phyloP scores from a whole-genome alignment of 92 coral and sea anemone genomes.

The Isaurus tuberculatus region DNA sequence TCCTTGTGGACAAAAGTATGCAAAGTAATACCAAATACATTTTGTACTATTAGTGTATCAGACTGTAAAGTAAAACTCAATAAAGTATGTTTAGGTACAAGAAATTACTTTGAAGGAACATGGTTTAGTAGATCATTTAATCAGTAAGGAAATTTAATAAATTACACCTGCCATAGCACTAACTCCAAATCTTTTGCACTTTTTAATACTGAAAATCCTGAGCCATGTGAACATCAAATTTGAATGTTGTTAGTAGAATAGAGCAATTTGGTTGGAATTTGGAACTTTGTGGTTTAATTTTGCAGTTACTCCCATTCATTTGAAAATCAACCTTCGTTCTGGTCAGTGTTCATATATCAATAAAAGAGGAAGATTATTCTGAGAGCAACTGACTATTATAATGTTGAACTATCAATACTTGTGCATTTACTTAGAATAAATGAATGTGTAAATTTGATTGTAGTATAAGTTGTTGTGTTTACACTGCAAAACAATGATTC shows the following conservation, averaged over 20 bases:
- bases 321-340: not conserved
- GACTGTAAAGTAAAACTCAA: not conserved
- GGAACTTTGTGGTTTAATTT: not conserved
- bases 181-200: not conserved
- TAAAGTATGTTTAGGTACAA: not conserved
- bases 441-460: slow-evolving; percentile 24
- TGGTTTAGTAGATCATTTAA: not conserved
- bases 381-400: not conserved
- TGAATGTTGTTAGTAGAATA: not conserved
- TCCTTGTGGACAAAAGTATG: not conserved
- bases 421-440: not conserved
- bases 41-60: not conserved
- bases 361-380: not conserved
- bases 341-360: not conserved
- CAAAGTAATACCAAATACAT: not conserved
- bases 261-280: not conserved
- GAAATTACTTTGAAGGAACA: not conserved
- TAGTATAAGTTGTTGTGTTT: not conserved
- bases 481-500: not conserved
- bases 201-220: not conserved
- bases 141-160: not conserved
- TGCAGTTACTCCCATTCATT: not conserved
- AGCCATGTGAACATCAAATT: not conserved
- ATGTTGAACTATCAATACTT: not conserved
- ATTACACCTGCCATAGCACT: not conserved